Conservation (phyloP, 2,888 invertebrate species). For the Azorinus chamasolen region DNA sequence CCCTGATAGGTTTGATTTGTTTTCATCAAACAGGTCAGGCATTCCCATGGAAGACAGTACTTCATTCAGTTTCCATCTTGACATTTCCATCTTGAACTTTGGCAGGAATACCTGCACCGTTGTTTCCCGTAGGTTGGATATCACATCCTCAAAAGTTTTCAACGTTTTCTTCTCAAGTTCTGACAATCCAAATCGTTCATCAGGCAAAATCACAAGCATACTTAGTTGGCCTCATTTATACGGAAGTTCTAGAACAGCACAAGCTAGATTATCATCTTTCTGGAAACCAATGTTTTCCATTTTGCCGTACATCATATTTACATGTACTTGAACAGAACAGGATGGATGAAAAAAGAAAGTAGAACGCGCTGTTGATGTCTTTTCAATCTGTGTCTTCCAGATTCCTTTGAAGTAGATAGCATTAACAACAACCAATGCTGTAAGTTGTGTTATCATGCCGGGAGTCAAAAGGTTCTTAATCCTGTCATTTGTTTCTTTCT, state of each 20-base stretch:
- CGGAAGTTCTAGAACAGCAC: constrained; percentile 92
- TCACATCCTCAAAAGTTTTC: constrained; percentile 9
- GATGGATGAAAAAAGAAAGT: constrained; percentile 89
- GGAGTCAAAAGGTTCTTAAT: constrained; percentile 92
- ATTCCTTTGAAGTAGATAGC: constrained; percentile 87
- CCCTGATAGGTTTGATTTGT: constrained; percentile 80
- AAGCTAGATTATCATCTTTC: constrained; percentile 89
- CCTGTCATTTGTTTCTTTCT: constrained; percentile 92
- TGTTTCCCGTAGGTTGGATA: constrained; percentile 12
- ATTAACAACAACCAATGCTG: constrained; percentile 86
- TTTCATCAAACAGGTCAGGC: constrained; percentile 73
- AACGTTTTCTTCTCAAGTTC: constrained; percentile 61
- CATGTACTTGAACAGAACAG: constrained; percentile 54
- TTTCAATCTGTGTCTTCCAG: constrained; percentile 88
- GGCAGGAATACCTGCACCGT: constrained; percentile 69
- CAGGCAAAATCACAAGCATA: constrained; percentile 82
- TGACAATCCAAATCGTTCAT: constrained; percentile 70
- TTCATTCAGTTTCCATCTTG: constrained; percentile 65
- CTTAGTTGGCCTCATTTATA: constrained; percentile 87
- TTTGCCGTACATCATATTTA: constrained; percentile 90
- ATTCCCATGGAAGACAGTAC: constrained; percentile 76
- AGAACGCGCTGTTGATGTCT: constrained; percentile 85
- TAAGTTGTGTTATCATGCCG: constrained; percentile 84
- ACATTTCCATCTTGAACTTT: constrained; percentile 76
- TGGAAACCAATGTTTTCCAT: constrained; percentile 89